Evolutionary conservation across 2,888 invertebrate species (phyloP).

Genomic region (Molanna angustata): DNA sequence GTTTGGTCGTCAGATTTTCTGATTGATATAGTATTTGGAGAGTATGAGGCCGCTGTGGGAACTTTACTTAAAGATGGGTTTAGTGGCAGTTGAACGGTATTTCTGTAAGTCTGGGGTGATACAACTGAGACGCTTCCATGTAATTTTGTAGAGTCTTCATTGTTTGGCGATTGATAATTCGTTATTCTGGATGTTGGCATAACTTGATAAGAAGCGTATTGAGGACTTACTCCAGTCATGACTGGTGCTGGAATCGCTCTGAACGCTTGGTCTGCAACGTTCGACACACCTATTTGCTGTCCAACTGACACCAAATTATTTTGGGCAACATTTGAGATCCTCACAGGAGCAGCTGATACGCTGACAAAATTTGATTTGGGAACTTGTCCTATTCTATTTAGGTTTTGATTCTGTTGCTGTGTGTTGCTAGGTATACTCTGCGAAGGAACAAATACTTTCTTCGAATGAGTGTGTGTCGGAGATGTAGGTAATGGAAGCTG

Average conservation of each 20-base stretch:
- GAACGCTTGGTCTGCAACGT: conserved; percentile 51
- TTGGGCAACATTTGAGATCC: conserved; percentile 36
- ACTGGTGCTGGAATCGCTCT: conserved; percentile 24
- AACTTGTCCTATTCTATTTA: conserved; percentile 30
- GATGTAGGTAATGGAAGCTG: conserved; percentile 48
- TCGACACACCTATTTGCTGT: conserved; percentile 31
- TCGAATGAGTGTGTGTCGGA: conserved; percentile 46
- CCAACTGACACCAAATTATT: conserved; percentile 37
- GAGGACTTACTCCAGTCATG: conserved; percentile 11
- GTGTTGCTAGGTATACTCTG: conserved; percentile 2
- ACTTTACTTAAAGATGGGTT: conserved; percentile 38
- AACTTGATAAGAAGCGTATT: conserved; percentile 39
- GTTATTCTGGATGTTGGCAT: conserved; percentile 59
- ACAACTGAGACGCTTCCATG: conserved; percentile 41
- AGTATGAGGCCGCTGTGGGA: conserved; percentile 36
- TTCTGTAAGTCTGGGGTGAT: conserved; percentile 45
- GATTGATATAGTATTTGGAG: conserved; percentile 40
- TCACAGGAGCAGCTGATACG: conserved; percentile 44
- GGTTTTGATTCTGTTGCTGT: conserved; percentile 35
- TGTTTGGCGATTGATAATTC: conserved; percentile 45
- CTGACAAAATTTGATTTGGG: conserved; percentile 36
- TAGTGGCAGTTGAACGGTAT: conserved; percentile 41
- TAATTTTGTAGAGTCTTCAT: conserved; percentile 37
- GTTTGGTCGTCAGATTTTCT: conserved; percentile 36
- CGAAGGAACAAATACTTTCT: not conserved